A percentile compares a stretch with the other conserved stretches of the same genome.
Conservation (phyloP, 2,113 vertebrate genomes). For the Ursus arctos region DNA sequence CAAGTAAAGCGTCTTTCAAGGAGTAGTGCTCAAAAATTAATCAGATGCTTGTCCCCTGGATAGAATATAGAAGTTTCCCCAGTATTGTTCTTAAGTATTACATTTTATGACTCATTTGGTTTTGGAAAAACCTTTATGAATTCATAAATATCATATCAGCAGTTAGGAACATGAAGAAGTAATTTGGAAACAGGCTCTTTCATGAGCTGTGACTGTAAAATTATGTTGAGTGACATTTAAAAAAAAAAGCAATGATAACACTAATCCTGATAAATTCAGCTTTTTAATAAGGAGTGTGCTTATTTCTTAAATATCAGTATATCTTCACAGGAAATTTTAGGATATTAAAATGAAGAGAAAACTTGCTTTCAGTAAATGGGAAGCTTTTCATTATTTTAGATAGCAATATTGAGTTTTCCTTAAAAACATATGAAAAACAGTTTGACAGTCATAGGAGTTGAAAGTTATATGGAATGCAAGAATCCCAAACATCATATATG, state of each 20-base stretch:
- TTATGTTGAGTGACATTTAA: not conserved
- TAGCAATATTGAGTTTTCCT: not conserved
- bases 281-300: slow-evolving; percentile 12
- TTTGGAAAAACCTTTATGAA: not conserved
- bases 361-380: not conserved
- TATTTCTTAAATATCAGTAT: slow-evolving; percentile 10
- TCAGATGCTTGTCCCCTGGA: not conserved
- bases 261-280: not conserved
- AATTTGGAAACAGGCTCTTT: not conserved
- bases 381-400: slow-evolving; percentile 6
- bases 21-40: not conserved
- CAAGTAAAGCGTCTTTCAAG: slow-evolving; percentile 49
- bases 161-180: not conserved
- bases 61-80: not conserved
- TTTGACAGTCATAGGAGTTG: not conserved
- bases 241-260: not conserved
- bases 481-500: not conserved
- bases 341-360: slow-evolving; percentile 27
- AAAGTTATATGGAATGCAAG: not conserved
- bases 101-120: slow-evolving; percentile 7
- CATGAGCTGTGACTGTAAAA: not conserved
- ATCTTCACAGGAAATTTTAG: not conserved
- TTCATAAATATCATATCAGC: not conserved
- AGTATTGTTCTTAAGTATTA: not conserved
- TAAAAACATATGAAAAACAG: slow-evolving; percentile 12